These are phyloP conservation scores for Pandemis heparana DNA, from an alignment of 2,888 invertebrate genomes.

Conservation along the genomic window DNA sequence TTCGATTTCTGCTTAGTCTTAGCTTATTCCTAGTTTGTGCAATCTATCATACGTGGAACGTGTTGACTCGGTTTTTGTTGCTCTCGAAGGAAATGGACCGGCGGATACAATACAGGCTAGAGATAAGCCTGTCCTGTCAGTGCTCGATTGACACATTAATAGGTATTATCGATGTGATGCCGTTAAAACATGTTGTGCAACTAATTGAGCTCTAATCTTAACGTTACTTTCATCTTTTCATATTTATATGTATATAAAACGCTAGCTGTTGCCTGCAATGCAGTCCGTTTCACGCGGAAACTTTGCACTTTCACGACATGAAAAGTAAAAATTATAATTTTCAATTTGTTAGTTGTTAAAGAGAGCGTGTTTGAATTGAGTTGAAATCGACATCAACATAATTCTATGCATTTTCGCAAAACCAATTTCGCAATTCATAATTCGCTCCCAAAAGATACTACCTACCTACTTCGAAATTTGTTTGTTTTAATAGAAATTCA, in stretches of 20 bases:
- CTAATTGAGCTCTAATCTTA: too few species aligned
- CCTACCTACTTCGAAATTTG: conserved; percentile 5
- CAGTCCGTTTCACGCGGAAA: too few species aligned
- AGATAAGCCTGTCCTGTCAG: too few species aligned
- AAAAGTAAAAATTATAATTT: too few species aligned
- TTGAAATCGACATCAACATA: neutral
- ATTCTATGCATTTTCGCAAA: neutral
- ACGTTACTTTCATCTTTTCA: neutral
- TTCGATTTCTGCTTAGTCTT: conserved; percentile 22
- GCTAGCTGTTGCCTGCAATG: too few species aligned
- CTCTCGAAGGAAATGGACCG: conserved; percentile 19
- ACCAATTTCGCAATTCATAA: neutral
- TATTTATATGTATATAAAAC: neutral
- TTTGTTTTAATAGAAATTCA: neutral
- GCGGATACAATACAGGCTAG: conserved; percentile 38
- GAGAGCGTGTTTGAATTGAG: neutral
- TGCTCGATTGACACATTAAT: too few species aligned
- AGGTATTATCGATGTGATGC: too few species aligned
- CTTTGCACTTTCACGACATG: too few species aligned
- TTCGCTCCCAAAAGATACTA: neutral
- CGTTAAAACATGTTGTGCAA: too few species aligned
- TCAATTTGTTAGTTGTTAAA: neutral
- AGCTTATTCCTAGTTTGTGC: conserved; percentile 18
- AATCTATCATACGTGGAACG: conserved; percentile 15
- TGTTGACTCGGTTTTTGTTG: conserved; percentile 11